Percentiles rank a stretch among this genome's conserved stretches.
phyloP scores from a whole-genome alignment of 1,140 invertebrate genomes.

The Paramacrobiotus metropolitanus region DNA sequence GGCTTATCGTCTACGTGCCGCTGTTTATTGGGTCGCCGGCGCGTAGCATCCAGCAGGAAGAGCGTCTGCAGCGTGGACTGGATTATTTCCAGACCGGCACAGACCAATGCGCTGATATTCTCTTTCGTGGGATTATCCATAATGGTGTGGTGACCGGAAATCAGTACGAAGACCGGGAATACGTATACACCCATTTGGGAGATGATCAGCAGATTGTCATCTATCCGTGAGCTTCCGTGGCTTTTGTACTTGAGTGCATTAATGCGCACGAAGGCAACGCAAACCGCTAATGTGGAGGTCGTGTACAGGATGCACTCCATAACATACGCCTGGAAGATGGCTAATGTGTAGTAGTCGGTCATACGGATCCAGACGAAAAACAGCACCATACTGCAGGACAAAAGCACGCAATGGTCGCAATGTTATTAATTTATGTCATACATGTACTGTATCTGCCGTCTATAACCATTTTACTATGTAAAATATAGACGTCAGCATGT shows the following conservation, averaged over 20 bases:
- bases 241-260: constrained; percentile 35
- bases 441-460: too few relatives aligned
- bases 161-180: constrained; percentile 75
- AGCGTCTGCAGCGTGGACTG: constrained; percentile 72
- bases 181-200: constrained; percentile 80
- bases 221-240: constrained; percentile 31
- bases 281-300: background rate
- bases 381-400: constrained; percentile 74
- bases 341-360: constrained; percentile 53
- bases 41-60: constrained; percentile 60
- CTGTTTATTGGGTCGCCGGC: background rate
- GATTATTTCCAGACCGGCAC: constrained; percentile 12
- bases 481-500: too few relatives aligned
- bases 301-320: constrained; percentile 61
- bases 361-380: constrained; percentile 84
- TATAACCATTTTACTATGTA: too few relatives aligned
- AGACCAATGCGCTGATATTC: constrained; percentile 46
- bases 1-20: constrained; percentile 23
- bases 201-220: constrained; percentile 72
- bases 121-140: constrained; percentile 17
- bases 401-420: constrained; percentile 41
- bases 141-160: constrained; percentile 43
- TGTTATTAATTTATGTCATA: too few relatives aligned
- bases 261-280: background rate
- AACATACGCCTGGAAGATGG: constrained; percentile 68